Conservation (phyloP, 2,888 invertebrate species). For the Melipona beecheii region DNA sequence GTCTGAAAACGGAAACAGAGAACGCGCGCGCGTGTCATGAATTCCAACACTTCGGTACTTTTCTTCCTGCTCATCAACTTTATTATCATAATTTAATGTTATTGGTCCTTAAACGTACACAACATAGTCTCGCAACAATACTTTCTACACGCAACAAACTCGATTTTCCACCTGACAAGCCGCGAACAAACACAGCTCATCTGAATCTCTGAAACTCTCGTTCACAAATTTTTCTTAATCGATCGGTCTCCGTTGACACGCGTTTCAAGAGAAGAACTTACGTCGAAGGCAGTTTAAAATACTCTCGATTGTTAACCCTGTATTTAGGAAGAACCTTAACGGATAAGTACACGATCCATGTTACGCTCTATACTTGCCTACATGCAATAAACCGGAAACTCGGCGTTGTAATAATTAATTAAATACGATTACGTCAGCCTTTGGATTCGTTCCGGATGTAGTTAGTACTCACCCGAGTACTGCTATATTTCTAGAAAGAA, state of each 20-base stretch:
- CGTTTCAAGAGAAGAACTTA: constrained; percentile 45
- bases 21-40: constrained; percentile 35
- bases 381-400: constrained; percentile 45
- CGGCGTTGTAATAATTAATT: constrained; percentile 47
- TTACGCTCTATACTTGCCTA: constrained; percentile 41
- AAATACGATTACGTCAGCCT: constrained; percentile 68
- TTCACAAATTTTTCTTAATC: not conserved
- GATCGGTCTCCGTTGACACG: constrained; percentile 6
- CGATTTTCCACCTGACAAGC: constrained; percentile 19
- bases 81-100: constrained; percentile 54
- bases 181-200: constrained; percentile 1
- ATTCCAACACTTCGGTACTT: constrained; percentile 3
- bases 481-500: constrained; percentile 37
- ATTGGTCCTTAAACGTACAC: constrained; percentile 67
- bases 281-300: constrained; percentile 68
- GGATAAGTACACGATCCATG: constrained; percentile 51
- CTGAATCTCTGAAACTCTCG: not conserved
- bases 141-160: constrained; percentile 41
- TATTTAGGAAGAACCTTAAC: constrained; percentile 63
- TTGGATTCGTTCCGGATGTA: constrained; percentile 73
- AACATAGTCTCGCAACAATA: constrained; percentile 54
- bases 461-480: constrained; percentile 46
- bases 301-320: constrained; percentile 68
- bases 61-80: constrained; percentile 23
- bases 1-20: constrained; percentile 20